These are phyloP conservation scores for Rhinoraja longicauda DNA, from an alignment of 2,797 vertebrate species.

Conservation along the genomic window DNA sequence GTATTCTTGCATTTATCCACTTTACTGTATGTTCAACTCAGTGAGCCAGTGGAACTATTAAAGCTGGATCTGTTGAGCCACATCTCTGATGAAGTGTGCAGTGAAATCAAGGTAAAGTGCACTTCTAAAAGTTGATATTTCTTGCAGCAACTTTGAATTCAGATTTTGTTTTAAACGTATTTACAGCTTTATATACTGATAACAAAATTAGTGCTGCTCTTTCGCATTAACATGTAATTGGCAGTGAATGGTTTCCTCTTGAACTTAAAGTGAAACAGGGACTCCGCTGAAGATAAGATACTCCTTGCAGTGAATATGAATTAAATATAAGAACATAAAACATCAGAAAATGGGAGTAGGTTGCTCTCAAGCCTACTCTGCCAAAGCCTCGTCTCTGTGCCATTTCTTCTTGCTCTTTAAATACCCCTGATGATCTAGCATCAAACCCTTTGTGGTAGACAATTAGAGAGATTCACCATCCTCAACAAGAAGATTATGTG, in stretches of 20 bases:
- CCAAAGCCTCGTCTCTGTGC: too few species aligned
- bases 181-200: not conserved
- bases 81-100: constrained; percentile 67
- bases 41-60: constrained; percentile 78
- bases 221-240: too few species aligned
- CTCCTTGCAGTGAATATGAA: too few species aligned
- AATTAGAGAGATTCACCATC: too few species aligned
- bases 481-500: too few species aligned
- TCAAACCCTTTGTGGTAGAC: too few species aligned
- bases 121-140: not conserved
- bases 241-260: not conserved
- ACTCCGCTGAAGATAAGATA: not conserved
- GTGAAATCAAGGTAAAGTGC: constrained; percentile 76
- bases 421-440: too few species aligned
- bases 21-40: constrained; percentile 72
- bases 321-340: too few species aligned
- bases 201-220: not conserved
- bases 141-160: not conserved
- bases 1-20: constrained; percentile 89
- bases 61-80: constrained; percentile 83
- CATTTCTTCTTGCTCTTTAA: too few species aligned
- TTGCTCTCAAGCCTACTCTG: too few species aligned
- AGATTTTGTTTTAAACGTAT: not conserved
- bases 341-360: too few species aligned
- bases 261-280: not conserved